phyloP scores from a whole-genome alignment of 1,140 invertebrate genomes.

The Drosophila paulistorum region DNA sequence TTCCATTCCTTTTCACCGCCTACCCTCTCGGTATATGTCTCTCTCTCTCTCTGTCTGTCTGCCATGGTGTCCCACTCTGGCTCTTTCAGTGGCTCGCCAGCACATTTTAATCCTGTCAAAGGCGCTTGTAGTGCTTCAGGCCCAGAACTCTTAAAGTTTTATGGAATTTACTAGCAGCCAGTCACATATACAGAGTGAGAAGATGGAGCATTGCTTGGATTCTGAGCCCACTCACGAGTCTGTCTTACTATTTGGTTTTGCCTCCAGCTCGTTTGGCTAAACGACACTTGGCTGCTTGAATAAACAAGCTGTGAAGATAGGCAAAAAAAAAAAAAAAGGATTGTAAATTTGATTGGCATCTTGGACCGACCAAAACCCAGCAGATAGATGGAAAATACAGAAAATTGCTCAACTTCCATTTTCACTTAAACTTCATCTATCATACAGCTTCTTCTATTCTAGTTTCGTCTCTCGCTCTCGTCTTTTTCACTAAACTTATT shows the following conservation, averaged over 20 bases:
- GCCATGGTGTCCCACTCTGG: not conserved
- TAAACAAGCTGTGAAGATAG: constrained; percentile 44
- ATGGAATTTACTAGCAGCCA: constrained; percentile 51
- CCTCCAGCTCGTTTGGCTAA: constrained; percentile 46
- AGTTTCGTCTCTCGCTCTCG: too few species aligned
- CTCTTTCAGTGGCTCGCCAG: constrained; percentile 6
- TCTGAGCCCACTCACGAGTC: constrained; percentile 13
- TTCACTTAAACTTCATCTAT: constrained; percentile 6
- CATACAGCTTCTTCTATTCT: constrained; percentile 25
- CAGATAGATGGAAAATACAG: constrained; percentile 3
- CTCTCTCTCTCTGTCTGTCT: not conserved
- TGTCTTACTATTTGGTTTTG: constrained; percentile 20
- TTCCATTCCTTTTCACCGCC: not conserved
- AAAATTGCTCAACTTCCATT: constrained; percentile 15
- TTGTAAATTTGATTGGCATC: constrained; percentile 37
- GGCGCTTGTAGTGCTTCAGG: constrained; percentile 60
- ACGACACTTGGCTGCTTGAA: constrained; percentile 56
- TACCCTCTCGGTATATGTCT: not conserved
- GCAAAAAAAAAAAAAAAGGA: constrained; percentile 15
- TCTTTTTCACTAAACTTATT: not conserved
- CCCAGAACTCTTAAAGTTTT: constrained; percentile 69
- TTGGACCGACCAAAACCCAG: not conserved
- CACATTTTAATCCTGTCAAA: constrained; percentile 63
- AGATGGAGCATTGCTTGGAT: constrained; percentile 19
- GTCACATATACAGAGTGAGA: not conserved